Conservation (phyloP, 2,113 vertebrate species). For the Eidolon helvum region DNA sequence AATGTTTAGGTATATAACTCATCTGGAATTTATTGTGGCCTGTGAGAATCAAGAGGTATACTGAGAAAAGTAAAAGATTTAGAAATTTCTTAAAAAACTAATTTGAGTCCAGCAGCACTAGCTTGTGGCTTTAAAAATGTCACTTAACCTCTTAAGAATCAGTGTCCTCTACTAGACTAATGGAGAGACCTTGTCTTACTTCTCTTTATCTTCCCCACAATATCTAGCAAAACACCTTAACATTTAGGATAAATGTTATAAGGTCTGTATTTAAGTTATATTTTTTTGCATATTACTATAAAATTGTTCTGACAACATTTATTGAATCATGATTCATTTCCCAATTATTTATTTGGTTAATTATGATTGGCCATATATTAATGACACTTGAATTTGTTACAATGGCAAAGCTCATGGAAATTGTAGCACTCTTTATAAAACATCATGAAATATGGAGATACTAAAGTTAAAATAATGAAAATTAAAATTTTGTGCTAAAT, state of each 20-base stretch:
- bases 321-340: neutral
- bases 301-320: neutral
- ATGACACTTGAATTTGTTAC: neutral
- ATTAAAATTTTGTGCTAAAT: constrained; percentile 3
- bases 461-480: constrained; percentile 30
- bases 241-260: neutral
- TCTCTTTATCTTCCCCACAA: neutral
- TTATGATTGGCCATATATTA: neutral
- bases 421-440: neutral
- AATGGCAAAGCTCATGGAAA: neutral
- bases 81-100: neutral
- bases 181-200: neutral
- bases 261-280: neutral
- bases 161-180: neutral
- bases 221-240: neutral
- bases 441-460: neutral
- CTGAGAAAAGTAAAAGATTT: constrained; percentile 39
- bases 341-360: neutral
- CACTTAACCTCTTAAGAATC: neutral
- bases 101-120: neutral
- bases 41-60: neutral
- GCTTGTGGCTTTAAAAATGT: neutral
- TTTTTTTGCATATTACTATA: constrained; percentile 1
- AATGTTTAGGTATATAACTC: constrained; percentile 18
- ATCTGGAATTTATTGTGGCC: constrained; percentile 35